Conservation (phyloP, 1,140 invertebrate species). For the Drosophila aff. region DNA sequence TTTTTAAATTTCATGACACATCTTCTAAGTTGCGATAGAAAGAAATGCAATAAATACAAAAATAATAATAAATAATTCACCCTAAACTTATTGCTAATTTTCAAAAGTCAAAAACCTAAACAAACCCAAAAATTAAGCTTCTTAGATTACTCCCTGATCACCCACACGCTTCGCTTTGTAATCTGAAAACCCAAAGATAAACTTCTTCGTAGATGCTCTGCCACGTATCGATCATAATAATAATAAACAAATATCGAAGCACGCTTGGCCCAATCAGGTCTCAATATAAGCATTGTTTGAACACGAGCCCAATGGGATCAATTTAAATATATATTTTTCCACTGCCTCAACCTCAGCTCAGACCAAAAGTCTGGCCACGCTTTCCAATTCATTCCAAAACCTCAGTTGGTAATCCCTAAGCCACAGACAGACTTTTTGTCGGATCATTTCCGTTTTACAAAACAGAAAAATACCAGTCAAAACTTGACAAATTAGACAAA, state of each 20-base stretch:
- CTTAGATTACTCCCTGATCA: not conserved
- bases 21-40: not conserved
- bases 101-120: not conserved
- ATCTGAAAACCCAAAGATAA: constrained; percentile 6
- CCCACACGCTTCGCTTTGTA: not conserved
- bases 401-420: constrained; percentile 25
- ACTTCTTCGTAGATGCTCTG: constrained; percentile 23
- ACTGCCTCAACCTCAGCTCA: not conserved
- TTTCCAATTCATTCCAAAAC: constrained; percentile 34
- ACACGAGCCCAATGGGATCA: constrained; percentile 69
- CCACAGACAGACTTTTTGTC: constrained; percentile 50
- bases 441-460: constrained; percentile 72
- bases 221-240: constrained; percentile 26
- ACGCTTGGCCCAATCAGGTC: constrained; percentile 45
- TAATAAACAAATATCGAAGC: constrained; percentile 31
- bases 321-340: constrained; percentile 65
- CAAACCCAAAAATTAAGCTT: not conserved
- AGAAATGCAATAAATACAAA: too few species aligned
- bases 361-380: constrained; percentile 54
- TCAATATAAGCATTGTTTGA: constrained; percentile 71
- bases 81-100: not conserved
- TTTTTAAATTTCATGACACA: not conserved
- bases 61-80: too few species aligned
- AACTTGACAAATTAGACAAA: constrained; percentile 80
- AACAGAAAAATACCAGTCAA: constrained; percentile 34